Percentiles rank a stretch among this genome's conserved stretches.
Evolutionary conservation across 1,140 invertebrate species (phyloP).

Genomic region (Lordiphosa mommai): DNA sequence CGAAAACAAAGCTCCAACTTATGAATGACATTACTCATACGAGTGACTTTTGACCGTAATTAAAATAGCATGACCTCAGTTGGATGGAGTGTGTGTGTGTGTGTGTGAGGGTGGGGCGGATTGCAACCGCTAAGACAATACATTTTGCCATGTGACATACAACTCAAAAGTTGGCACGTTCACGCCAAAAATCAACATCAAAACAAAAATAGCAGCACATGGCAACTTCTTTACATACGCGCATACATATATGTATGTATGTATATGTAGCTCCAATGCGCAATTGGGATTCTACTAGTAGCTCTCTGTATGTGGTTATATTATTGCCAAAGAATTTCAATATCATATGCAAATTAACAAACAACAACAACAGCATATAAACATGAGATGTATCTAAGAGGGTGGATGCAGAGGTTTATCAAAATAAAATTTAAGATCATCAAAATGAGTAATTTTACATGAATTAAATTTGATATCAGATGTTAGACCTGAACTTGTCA

Average conservation of each 20-base stretch:
- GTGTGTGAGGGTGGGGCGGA: not conserved
- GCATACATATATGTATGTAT: conserved; percentile 4
- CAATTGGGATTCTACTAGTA: conserved; percentile 19
- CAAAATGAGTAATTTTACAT: no score
- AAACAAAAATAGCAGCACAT: conserved; percentile 9
- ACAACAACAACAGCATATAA: conserved; percentile 12
- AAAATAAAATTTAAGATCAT: no score
- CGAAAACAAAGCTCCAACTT: conserved; percentile 21
- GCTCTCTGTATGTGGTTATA: conserved; percentile 17
- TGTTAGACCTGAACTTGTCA: no score
- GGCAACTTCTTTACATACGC: not conserved
- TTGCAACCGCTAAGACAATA: not conserved
- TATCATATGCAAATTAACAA: conserved; percentile 51
- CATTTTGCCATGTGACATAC: not conserved
- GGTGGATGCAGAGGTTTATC: no score
- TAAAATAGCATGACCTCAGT: conserved; percentile 54
- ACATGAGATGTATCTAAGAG: not conserved
- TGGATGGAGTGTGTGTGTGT: not conserved
- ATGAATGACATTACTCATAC: conserved; percentile 43
- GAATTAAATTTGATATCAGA: no score
- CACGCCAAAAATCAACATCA: conserved; percentile 1
- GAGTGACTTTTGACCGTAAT: conserved; percentile 70
- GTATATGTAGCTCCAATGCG: conserved; percentile 20
- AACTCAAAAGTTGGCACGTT: conserved; percentile 9
- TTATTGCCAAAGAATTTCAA: conserved; percentile 43